Evolutionary conservation across 1,140 invertebrate species (phyloP), one percentile per base, ranked within the genome.

Genomic region (Riptortus pedestris): DNA sequence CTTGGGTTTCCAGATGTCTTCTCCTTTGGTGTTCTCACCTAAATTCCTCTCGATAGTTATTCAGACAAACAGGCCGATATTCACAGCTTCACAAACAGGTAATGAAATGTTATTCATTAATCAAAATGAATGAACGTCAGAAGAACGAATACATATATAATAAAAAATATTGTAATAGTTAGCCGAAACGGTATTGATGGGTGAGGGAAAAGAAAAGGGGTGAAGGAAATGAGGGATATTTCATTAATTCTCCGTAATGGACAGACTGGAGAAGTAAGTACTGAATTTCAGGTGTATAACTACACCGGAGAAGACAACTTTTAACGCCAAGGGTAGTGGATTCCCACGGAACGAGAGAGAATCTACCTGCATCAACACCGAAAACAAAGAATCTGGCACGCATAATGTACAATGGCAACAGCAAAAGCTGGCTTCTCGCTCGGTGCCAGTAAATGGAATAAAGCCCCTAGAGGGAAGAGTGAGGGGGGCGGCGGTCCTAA

Each of bases 51-150:
- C 67, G 4, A 58, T 70, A 0, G 43, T 64, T 28, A 60, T 70
- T 22, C 69, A 70, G 55, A 68, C 69, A 14, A 70, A 64, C 55
- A 31, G 67, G 26, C 69, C 69, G 18, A 67, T 70, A 45, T 70
- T 67, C 33, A 29, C 65, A 16, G 31, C 64, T 20, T 64, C 60
- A 0, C 69, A 70, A 64, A 65, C 55, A 64, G 67, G 69, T 70
- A 65, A 63, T 38, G 52, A 20, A 51, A 38, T 26, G 1, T 48
- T 20, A 48, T 38, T 66, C 27, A 26, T 48, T 4, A 60, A 4
- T 61, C 20, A 51, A 48, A 22, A n/a, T 27, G 24, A 47, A 51
- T 48, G 20, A 24, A 4, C 18, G n/a, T 51, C 18, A 43, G 12
- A 48, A n/a, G n/a, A n/a, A n/a, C n/a, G n/a, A n/a, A n/a, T n/a